These are phyloP conservation scores for Tryphoninae sp. DNA, from an alignment of 2,888 invertebrate species.

Conservation along the genomic window DNA sequence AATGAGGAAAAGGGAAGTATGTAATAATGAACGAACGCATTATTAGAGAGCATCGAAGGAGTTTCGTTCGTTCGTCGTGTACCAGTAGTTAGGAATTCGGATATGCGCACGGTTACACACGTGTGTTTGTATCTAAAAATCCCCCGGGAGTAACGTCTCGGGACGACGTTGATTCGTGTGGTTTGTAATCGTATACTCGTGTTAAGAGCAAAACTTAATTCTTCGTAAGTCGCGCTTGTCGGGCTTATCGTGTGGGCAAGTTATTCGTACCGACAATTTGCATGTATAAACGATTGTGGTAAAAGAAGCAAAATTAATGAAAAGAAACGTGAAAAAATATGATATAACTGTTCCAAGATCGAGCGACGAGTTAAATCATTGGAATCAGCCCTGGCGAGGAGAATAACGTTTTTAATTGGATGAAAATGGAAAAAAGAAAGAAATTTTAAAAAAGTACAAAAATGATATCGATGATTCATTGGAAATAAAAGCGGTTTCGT, in stretches of 20 bases:
- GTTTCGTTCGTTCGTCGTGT: conserved; percentile 34
- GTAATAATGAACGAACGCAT: neutral
- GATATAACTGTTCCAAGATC: conserved; percentile 20
- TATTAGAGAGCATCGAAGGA: neutral
- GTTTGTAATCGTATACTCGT: conserved; percentile 55
- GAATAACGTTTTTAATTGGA: conserved; percentile 56
- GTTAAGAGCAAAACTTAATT: conserved; percentile 60
- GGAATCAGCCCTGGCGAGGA: neutral
- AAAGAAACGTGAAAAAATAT: conserved; percentile 14
- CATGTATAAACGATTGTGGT: conserved; percentile 13
- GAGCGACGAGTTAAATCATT: neutral
- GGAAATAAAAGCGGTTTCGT: conserved; percentile 45
- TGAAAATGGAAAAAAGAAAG: conserved; percentile 43
- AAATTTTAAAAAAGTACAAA: conserved; percentile 51
- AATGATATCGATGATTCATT: conserved; percentile 45
- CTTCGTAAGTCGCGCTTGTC: conserved; percentile 1
- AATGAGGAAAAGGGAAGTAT: neutral
- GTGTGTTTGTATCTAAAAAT: conserved; percentile 45
- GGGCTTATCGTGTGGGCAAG: conserved; percentile 21
- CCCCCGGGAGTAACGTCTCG: conserved; percentile 35
- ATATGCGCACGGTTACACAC: conserved; percentile 19
- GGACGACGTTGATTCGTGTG: conserved; percentile 48
- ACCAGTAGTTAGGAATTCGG: conserved; percentile 33
- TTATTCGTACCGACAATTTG: conserved; percentile 21
- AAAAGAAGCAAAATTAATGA: neutral